A percentile compares a stretch with the other conserved stretches of the same genome.
Evolutionary conservation across 2,888 invertebrate species (phyloP).

Genomic region (Eristalinus aeneus): DNA sequence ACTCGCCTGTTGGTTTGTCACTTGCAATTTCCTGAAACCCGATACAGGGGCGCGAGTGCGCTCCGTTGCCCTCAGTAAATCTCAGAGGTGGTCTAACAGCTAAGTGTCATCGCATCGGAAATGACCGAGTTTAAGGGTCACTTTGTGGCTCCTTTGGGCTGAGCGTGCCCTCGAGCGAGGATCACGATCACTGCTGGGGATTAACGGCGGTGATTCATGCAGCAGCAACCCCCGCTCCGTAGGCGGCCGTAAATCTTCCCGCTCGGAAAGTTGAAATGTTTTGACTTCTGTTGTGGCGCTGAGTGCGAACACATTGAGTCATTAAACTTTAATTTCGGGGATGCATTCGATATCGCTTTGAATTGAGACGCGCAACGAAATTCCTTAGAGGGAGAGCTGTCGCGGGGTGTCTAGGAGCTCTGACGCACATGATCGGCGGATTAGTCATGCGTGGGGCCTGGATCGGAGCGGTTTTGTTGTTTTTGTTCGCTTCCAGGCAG

Average conservation of each 20-base stretch:
- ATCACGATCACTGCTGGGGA: constrained; percentile 15
- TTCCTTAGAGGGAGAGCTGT: constrained; percentile 4
- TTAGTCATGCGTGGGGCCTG: constrained; percentile 53
- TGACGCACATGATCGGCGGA: constrained; percentile 49
- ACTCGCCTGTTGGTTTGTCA: constrained; percentile 36
- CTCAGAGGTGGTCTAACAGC: constrained; percentile 37
- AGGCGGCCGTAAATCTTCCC: constrained; percentile 44
- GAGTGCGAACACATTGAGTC: constrained; percentile 69
- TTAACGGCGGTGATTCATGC: constrained; percentile 37
- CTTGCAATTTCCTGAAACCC: constrained; percentile 63
- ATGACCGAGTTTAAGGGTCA: constrained; percentile 20
- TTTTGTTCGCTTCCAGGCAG: not conserved
- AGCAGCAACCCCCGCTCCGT: constrained; percentile 2
- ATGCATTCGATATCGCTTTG: constrained; percentile 47
- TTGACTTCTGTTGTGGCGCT: constrained; percentile 52
- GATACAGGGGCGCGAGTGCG: constrained; percentile 26
- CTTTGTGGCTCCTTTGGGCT: constrained; percentile 7
- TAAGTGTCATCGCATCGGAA: not conserved
- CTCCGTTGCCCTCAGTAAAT: not conserved
- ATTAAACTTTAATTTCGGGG: constrained; percentile 60
- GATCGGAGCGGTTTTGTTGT: not conserved
- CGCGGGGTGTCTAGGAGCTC: constrained; percentile 34
- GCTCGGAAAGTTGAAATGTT: constrained; percentile 48
- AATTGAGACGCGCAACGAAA: constrained; percentile 11
- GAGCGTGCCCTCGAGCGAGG: not conserved